Percentiles rank a stretch among this genome's conserved stretches.
Conservation (phyloP, 2,113 vertebrate genomes). For the Megalops atlanticus region DNA sequence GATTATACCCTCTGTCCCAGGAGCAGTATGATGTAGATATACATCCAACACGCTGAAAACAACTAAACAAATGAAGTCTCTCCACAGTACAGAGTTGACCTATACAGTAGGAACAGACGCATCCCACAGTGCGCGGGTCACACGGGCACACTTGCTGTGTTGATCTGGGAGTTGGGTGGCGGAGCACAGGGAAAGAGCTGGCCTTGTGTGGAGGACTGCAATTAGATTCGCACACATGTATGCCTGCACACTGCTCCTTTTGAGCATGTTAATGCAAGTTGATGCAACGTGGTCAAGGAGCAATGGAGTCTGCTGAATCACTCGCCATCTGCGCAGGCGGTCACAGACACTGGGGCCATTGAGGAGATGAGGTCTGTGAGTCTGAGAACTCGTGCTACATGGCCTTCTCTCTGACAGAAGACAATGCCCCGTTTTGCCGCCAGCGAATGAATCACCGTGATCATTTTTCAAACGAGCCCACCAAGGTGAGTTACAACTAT, state of each 20-base stretch:
- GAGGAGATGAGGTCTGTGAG: neutral
- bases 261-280: slow-evolving; percentile 22
- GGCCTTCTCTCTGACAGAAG: slow-evolving; percentile 13
- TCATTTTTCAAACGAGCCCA: neutral
- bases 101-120: too few species aligned
- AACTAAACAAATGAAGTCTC: too few species aligned
- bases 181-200: neutral
- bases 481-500: neutral
- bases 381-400: neutral
- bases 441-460: neutral
- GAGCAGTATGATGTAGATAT: too few species aligned
- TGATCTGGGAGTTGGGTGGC: neutral
- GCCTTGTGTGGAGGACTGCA: neutral
- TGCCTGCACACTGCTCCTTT: slow-evolving; percentile 21
- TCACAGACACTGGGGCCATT: slow-evolving; percentile 11
- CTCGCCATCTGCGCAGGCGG: neutral
- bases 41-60: too few species aligned
- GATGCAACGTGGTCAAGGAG: slow-evolving; percentile 6
- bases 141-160: neutral
- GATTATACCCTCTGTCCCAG: too few species aligned
- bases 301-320: neutral
- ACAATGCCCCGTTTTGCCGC: neutral
- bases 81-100: too few species aligned
- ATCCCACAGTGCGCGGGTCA: neutral
- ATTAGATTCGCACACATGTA: slow-evolving; percentile 17